A percentile compares a stretch with the other conserved stretches of the same genome.
Conservation (phyloP, 2,797 vertebrate species). For the Sibirionetta formosa region DNA sequence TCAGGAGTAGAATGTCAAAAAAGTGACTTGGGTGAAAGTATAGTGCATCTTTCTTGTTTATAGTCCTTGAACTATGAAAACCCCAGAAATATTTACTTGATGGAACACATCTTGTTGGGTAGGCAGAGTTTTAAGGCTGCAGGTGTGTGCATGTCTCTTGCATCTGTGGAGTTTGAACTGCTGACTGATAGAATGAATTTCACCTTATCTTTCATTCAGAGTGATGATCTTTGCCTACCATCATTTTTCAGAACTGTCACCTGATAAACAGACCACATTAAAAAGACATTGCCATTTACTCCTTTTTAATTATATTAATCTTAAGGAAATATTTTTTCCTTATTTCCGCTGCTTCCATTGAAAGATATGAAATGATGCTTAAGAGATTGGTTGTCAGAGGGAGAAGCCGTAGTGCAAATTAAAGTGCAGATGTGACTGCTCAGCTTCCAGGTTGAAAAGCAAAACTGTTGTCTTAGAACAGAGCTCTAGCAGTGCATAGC, state of each 20-base stretch:
- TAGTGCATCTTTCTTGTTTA: slow-evolving; percentile 45
- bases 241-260: background rate
- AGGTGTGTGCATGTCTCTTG: background rate
- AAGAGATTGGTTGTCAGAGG: background rate
- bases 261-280: background rate
- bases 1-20: slow-evolving; percentile 22
- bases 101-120: background rate
- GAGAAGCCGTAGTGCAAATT: background rate
- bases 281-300: background rate
- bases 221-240: background rate
- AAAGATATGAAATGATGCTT: background rate
- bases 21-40: background rate
- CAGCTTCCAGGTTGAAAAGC: background rate
- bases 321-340: background rate
- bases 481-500: background rate
- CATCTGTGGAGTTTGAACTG: background rate
- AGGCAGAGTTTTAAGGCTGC: background rate
- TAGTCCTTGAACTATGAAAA: slow-evolving; percentile 40
- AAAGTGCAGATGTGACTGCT: background rate
- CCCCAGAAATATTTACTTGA: background rate
- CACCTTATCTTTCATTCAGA: background rate
- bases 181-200: background rate
- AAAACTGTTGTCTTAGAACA: background rate
- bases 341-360: background rate
- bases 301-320: background rate